Evolutionary conservation across 2,113 vertebrate genomes (phyloP).

Genomic region (Alethe castanea): DNA sequence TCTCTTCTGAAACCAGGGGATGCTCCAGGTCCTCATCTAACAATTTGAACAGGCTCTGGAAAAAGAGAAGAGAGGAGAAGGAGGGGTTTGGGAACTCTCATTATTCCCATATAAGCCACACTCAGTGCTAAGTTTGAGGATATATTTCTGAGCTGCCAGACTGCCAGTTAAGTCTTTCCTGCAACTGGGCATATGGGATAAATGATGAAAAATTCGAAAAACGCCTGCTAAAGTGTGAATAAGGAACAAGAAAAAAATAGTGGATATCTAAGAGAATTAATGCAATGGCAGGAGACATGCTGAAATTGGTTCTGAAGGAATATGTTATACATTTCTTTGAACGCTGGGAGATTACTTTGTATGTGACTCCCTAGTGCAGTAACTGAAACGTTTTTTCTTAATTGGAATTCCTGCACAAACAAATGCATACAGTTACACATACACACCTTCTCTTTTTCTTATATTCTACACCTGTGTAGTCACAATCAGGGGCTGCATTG

Average conservation of each 20-base stretch:
- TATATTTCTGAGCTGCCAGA: background rate
- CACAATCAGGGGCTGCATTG: background rate
- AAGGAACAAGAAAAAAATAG: background rate
- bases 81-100: background rate
- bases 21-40: slow-evolving; percentile 50
- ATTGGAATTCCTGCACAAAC: background rate
- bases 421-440: accelerated
- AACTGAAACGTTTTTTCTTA: background rate
- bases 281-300: background rate
- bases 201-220: background rate
- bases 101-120: background rate
- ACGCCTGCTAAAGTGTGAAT: background rate
- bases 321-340: background rate
- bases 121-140: background rate
- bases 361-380: background rate
- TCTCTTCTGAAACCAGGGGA: background rate
- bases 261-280: background rate
- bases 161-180: background rate
- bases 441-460: background rate
- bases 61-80: background rate
- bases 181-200: background rate
- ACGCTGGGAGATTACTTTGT: background rate
- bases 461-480: background rate
- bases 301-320: background rate
- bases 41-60: slow-evolving; percentile 38